Evolutionary conservation across 2,113 vertebrate species (phyloP).

Genomic region (Actenoides lindsayi): DNA sequence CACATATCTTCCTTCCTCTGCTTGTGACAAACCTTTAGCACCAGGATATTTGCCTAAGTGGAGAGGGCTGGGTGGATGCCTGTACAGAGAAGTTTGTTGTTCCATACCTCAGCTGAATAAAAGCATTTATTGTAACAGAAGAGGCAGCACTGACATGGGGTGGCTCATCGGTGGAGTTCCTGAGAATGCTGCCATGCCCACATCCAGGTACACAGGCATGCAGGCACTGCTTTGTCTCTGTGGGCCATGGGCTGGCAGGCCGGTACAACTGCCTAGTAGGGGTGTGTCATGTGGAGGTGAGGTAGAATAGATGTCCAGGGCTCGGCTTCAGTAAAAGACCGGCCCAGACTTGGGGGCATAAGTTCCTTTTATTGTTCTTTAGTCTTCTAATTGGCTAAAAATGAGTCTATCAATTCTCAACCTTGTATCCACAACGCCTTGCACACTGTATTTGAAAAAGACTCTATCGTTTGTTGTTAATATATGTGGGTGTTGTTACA

Average conservation of each 20-base stretch:
- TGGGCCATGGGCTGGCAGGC: background rate
- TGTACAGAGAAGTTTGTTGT: background rate
- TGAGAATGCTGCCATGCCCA: background rate
- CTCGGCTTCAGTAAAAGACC: background rate
- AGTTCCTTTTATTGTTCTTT: background rate
- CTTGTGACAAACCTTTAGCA: background rate
- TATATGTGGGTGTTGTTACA: background rate
- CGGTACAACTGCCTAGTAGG: background rate
- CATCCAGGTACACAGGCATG: rapidly evolving
- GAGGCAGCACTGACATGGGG: background rate
- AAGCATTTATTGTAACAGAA: background rate
- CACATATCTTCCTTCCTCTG: background rate
- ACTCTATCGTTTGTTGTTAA: rapidly evolving
- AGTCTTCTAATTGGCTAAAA: background rate
- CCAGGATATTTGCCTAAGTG: background rate
- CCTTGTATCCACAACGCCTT: background rate
- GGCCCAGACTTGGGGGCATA: background rate
- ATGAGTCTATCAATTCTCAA: background rate
- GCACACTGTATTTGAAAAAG: background rate
- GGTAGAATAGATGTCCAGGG: background rate
- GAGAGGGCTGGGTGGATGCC: background rate
- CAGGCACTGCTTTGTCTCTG: background rate
- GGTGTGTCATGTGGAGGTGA: background rate
- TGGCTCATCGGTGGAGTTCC: background rate
- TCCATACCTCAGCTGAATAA: background rate